A percentile compares a stretch with the other conserved stretches of the same genome.
These are phyloP conservation scores for Dastarcus helophoroides DNA, from an alignment of 2,888 invertebrate species.

Conservation along the genomic window DNA sequence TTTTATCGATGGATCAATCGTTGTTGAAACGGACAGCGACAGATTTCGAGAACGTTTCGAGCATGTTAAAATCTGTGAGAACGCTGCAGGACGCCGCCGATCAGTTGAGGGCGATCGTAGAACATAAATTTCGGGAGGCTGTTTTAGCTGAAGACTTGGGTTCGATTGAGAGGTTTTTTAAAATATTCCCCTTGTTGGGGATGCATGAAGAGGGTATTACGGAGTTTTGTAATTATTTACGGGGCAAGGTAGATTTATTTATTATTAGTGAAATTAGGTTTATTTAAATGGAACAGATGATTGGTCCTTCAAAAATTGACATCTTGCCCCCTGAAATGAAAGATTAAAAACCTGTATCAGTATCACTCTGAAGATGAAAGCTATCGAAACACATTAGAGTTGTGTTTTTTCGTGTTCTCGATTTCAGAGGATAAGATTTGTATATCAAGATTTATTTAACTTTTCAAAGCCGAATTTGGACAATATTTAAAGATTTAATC, in stretches of 20 bases:
- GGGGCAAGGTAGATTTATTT: constrained; percentile 51
- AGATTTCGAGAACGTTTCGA: constrained; percentile 60
- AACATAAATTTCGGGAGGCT: constrained; percentile 81
- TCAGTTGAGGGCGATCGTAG: constrained; percentile 58
- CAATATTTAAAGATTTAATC: no score
- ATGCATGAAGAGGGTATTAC: constrained; percentile 82
- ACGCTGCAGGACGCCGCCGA: constrained; percentile 65
- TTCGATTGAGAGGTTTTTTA: constrained; percentile 89
- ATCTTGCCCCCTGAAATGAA: background rate
- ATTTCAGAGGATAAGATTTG: no score
- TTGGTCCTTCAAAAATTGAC: no score
- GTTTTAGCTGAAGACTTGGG: constrained; percentile 78
- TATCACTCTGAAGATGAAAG: no score
- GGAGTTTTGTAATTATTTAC: constrained; percentile 78
- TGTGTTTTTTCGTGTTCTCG: no score
- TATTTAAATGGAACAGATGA: no score
- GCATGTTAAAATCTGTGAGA: constrained; percentile 57
- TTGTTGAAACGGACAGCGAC: constrained; percentile 64
- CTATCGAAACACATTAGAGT: no score
- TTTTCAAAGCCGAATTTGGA: no score
- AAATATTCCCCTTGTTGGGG: constrained; percentile 90
- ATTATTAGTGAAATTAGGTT: no score
- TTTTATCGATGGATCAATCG: constrained; percentile 84
- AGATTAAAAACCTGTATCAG: no score
- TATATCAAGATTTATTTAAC: no score